Conservation (phyloP, 2,888 invertebrate genomes). For the Parnassius mnemosyne region DNA sequence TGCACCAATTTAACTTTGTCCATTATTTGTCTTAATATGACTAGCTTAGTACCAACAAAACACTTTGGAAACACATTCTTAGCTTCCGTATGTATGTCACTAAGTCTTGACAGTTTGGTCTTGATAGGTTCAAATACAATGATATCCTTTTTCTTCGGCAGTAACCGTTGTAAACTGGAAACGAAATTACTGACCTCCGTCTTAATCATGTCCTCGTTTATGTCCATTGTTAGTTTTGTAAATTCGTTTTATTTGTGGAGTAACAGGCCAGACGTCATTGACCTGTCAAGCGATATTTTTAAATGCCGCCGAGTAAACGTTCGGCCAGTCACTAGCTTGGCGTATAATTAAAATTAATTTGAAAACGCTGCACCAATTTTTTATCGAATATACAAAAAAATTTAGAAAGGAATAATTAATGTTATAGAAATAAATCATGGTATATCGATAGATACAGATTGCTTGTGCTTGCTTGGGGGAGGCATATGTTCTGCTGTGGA, state of each 20-base stretch:
- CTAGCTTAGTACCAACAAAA: slow-evolving; percentile 64
- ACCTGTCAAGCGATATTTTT: slow-evolving; percentile 64
- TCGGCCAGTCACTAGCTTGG: slow-evolving; percentile 24
- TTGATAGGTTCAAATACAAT: slow-evolving; percentile 49
- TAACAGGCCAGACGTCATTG: slow-evolving; percentile 68
- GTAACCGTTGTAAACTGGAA: slow-evolving; percentile 56
- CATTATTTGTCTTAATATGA: slow-evolving; percentile 59
- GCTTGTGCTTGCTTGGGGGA: too few species aligned
- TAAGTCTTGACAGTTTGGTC: slow-evolving; percentile 49
- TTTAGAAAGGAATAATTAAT: too few species aligned
- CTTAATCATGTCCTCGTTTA: slow-evolving; percentile 63
- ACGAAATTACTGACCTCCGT: slow-evolving; percentile 66
- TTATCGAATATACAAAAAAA: too few species aligned
- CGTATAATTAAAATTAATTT: too few species aligned
- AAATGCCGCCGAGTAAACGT: slow-evolving; percentile 45
- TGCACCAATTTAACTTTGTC: slow-evolving; percentile 67
- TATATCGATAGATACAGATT: too few species aligned
- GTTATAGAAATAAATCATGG: too few species aligned
- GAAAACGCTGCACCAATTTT: too few species aligned
- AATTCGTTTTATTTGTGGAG: slow-evolving; percentile 46
- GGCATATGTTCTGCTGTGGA: too few species aligned
- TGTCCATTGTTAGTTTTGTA: slow-evolving; percentile 60
- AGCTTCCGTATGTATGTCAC: slow-evolving; percentile 65
- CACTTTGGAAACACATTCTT: slow-evolving; percentile 70
- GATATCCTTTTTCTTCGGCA: slow-evolving; percentile 66